Conservation (phyloP, 2,888 invertebrate species). For the Nipponacmea schrenckii region DNA sequence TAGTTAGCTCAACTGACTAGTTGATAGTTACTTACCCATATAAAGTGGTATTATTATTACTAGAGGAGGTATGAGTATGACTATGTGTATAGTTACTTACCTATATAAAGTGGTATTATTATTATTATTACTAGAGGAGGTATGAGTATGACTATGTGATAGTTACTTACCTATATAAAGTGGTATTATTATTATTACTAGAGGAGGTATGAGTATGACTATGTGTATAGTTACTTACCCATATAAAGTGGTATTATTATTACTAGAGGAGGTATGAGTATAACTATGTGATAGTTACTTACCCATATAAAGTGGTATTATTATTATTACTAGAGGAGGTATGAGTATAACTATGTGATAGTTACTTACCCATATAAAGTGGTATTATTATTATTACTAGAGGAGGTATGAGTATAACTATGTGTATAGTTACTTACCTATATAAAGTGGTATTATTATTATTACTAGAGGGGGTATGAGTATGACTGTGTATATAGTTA, state of each 20-base stretch:
- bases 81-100: no score
- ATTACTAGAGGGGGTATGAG: neutral
- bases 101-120: no score
- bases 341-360: conserved; percentile 64
- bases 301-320: neutral
- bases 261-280: neutral
- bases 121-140: no score
- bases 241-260: neutral
- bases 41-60: no score
- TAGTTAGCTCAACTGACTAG: no score
- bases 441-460: neutral
- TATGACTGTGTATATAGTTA: conserved; percentile 61
- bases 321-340: neutral
- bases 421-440: no score
- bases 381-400: neutral
- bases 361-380: no score
- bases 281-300: conserved; percentile 69
- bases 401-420: conserved; percentile 37
- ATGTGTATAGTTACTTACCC: no score
- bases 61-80: no score
- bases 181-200: neutral
- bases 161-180: no score
- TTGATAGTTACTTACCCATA: no score
- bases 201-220: conserved; percentile 36
- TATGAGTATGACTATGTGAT: no score